A percentile compares a stretch with the other conserved stretches of the same genome.
Evolutionary conservation across 2,113 vertebrate genomes (phyloP).

Genomic region (Microcebus ravelobensis): DNA sequence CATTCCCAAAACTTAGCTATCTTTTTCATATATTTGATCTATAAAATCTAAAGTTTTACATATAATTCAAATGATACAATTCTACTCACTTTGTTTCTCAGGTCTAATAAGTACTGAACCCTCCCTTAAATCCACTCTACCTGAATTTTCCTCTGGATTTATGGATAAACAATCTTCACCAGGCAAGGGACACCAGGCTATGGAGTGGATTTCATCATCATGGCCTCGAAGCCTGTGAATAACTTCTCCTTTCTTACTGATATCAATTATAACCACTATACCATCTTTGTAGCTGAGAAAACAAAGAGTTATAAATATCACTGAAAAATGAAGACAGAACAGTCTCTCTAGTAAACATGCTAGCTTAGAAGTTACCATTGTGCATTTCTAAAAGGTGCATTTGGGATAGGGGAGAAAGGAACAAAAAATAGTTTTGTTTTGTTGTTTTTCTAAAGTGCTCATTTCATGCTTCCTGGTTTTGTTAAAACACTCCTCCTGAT

Average conservation of each 20-base stretch:
- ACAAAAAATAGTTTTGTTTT: neutral
- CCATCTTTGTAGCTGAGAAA: constrained; percentile 95
- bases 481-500: neutral
- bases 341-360: neutral
- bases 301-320: constrained; percentile 27
- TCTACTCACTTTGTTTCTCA: neutral
- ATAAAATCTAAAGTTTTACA: constrained; percentile 8
- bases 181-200: constrained; percentile 92
- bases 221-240: constrained; percentile 94
- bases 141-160: constrained; percentile 86
- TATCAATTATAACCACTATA: constrained; percentile 94
- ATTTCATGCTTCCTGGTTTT: neutral
- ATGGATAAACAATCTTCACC: constrained; percentile 84
- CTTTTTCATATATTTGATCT: neutral
- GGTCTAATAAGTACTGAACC: neutral
- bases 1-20: neutral
- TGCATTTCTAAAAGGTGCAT: neutral
- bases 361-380: neutral
- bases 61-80: neutral
- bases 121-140: constrained; percentile 72
- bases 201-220: constrained; percentile 95
- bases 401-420: neutral
- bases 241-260: constrained; percentile 94
- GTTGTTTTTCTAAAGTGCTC: neutral
- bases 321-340: neutral